Percentiles rank a stretch among this genome's conserved stretches.
Conservation (phyloP, 92 coral and sea anemone genomes). For the Siderastrea siderea region DNA sequence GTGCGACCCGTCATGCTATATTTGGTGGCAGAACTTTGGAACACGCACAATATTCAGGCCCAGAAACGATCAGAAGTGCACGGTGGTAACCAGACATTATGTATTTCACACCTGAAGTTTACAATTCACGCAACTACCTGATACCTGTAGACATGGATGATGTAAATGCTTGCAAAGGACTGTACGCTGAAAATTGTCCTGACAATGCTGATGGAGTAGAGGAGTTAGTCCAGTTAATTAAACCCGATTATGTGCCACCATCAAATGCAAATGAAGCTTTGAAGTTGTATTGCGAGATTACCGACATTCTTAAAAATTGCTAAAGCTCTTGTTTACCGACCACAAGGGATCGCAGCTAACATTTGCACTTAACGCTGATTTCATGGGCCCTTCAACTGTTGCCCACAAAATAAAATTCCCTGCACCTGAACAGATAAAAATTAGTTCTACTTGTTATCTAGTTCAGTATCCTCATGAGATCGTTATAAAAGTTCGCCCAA, state of each 20-base stretch:
- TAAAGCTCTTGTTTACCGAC: too few relatives aligned
- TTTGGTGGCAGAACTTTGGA: conserved; percentile 67
- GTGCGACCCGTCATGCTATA: conserved; percentile 2
- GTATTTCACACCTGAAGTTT: conserved; percentile 56
- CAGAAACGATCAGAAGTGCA: conserved; percentile 36
- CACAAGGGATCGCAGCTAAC: too few relatives aligned
- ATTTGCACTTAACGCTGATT: too few relatives aligned
- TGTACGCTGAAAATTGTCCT: conserved; percentile 44
- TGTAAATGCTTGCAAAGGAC: conserved; percentile 40
- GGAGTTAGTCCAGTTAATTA: conserved; percentile 55
- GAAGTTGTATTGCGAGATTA: conserved; percentile 1
- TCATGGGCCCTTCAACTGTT: too few relatives aligned
- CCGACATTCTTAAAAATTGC: too few relatives aligned
- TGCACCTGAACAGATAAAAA: too few relatives aligned
- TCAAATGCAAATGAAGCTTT: conserved; percentile 42
- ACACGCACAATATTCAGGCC: conserved; percentile 56
- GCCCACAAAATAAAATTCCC: too few relatives aligned
- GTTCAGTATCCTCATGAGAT: too few relatives aligned
- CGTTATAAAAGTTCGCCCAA: too few relatives aligned
- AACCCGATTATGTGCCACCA: conserved; percentile 52
- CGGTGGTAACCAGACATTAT: conserved; percentile 67
- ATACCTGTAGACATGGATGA: conserved; percentile 57
- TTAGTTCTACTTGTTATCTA: too few relatives aligned
- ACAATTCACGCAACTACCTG: conserved; percentile 44
- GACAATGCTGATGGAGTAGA: conserved; percentile 38